Evolutionary conservation across 2,888 invertebrate genomes (phyloP), one percentile per base, ranked within the genome.

Genomic region (Dicyrtoma fusca): DNA sequence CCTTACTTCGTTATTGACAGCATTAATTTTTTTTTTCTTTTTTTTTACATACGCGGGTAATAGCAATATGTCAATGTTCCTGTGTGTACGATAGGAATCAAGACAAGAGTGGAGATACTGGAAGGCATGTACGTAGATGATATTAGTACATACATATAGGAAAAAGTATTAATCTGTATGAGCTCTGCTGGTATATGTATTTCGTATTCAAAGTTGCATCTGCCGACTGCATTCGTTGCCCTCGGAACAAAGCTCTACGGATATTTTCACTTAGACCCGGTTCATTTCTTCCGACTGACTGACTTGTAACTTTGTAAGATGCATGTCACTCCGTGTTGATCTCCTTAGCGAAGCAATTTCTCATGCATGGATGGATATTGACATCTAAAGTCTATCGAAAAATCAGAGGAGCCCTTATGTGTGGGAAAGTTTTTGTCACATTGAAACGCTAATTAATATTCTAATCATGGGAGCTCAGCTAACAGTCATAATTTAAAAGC

Each of bases 271-370:
- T 70, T 70, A 61, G 70, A 51, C 62, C 62, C 53, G 70, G 62
- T 70, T 70, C 70, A 70, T 70, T 70, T 70, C 70, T 62, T 70
- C 62, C 70, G 47, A 45, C 25, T 62, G 70, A 61, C 70, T 53
- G 62, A 53, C 42, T 61, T 59, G 61, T 34, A 70, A 70, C 34
- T 21, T 61, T 59, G 61, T 34, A 70, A 70, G 62, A 70, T 70
- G 62, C 70, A 61, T 70, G 70, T 70, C 70, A 70, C 69, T 69
- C 59, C 21, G 57, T 44, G 57, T 59, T 69, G 59, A 59, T 69
- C 59, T 45, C 61, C 57, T 59, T 57, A 42, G 42, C 55, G 10
- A 34, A 61, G 62, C 69, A 57, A 69, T 69, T 69, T 57, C 69
- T 61, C 69, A 69, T 69, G 69, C 69, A 61, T 69, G 45, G 44